Base-by-base conservation (phyloP, 1,140 invertebrate species). In the Vollenhovia emeryi region DNA sequence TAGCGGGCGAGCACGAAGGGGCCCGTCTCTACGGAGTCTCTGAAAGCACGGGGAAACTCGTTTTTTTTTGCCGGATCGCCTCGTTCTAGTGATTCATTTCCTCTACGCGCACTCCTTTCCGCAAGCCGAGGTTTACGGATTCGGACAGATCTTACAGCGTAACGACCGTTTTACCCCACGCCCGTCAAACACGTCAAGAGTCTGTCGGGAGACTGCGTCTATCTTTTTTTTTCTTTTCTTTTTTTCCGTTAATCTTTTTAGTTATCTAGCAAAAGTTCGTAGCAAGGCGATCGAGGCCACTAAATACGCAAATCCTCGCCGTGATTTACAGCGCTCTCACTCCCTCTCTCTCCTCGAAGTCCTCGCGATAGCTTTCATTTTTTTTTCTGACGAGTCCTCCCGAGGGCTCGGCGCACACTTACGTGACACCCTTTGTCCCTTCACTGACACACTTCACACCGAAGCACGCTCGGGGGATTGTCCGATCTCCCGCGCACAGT, bases 381-480 rank as follows among this genome's bases (percentile, higher is more conserved):
- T 52, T 68, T 71, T 71, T 71, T 71, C 18, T n/a, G n/a, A 62
- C 82, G 73, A 75, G 55, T 84, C 71, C 82, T 48, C 55, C 82
- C 73, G 78, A 82, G 78, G 78, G 66, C 78, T 82, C 78, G 78
- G 78, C 78, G 8, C 78, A 82, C 78, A 82, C 78, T 82, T 82
- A 82, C 78, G 78, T 82, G 78, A 82, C 78, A 82, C 78, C 78
- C 66, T 82, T 68, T 57, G 78, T 82, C 78, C 66, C 66, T 82
- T 82, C 78, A 82, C 66, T 82, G 66, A 82, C 33, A 80, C 78
- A 73, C 50, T 82, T 82, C 78, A 82, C 78, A 82, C 64, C 33
- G 24, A 33, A 80, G 48, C 64, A 80, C 78, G 48, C 64, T 71
- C 64, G 62, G 43, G 59, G 64, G 64, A 40, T 30, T 27, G 27